Conservation (phyloP, 1,140 invertebrate species). For the Drosophila athabasca region DNA sequence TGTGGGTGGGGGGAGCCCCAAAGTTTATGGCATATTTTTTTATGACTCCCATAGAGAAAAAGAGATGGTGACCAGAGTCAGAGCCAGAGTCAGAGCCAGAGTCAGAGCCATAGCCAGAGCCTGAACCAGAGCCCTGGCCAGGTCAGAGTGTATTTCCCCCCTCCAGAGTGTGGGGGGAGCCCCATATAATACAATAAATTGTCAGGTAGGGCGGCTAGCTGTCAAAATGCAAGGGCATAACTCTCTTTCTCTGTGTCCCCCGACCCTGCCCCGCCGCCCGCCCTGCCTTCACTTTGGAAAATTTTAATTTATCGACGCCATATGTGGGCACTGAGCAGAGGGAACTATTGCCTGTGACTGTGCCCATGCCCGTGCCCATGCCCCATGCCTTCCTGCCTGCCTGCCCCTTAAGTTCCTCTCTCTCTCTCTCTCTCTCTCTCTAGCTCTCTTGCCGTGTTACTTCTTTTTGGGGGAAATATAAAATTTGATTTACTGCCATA, state of each 20-base stretch:
- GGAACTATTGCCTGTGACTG: conserved; percentile 53
- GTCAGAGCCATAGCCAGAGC: not conserved
- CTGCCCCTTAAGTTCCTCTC: conserved; percentile 36
- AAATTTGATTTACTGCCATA: conserved; percentile 82
- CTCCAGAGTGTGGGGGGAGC: conserved; percentile 41
- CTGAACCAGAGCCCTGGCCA: conserved; percentile 35
- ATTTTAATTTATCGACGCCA: conserved; percentile 83
- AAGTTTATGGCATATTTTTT: conserved; percentile 76
- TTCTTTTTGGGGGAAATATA: conserved; percentile 79
- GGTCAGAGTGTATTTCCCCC: conserved; percentile 43
- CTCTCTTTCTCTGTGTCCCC: conserved; percentile 22
- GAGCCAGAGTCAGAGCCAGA: conserved; percentile 20
- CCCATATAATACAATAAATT: conserved; percentile 78
- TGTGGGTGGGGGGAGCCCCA: conserved; percentile 10
- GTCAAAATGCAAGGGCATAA: conserved; percentile 75
- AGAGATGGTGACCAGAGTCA: conserved; percentile 38
- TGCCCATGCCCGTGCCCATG: not conserved
- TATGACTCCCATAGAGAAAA: conserved; percentile 52
- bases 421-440: not conserved
- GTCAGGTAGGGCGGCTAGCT: conserved; percentile 73
- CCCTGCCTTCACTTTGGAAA: conserved; percentile 37
- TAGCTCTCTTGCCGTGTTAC: conserved; percentile 27
- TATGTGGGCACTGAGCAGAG: conserved; percentile 78
- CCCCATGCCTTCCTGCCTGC: conserved; percentile 4
- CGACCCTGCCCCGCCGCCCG: not conserved